Base-by-base conservation (phyloP, 92 coral and sea anemone genomes). In the Epizoanthus stellaris region DNA sequence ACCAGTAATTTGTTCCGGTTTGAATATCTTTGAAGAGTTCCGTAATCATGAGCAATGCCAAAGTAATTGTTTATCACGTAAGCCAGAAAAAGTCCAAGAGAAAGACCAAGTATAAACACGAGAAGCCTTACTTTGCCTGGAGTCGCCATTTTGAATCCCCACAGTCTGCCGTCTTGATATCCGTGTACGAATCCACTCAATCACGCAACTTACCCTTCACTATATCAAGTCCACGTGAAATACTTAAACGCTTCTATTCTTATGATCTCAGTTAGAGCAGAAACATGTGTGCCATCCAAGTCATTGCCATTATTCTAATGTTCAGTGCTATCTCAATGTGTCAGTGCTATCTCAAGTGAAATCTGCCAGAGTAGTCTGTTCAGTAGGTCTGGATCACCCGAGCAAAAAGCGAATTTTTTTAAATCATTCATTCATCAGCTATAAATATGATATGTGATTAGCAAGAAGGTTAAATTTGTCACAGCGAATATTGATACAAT, bases 141-240 rank as follows among this genome's bases (percentile, higher is more conserved):
- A 63, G 20, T 43, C 42, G 66, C 83, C 83, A 79, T 79, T 63
- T 79, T 63, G n/a, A 20, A 15, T 79, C 72, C 1, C 82, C 15
- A 23, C 15, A 12, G 25, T 7, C 20, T 0, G 52, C 15, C 3
- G 15, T 7, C 20, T 0, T 39, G 82, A 61, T 5, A 77, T 38
- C 70, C 17, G 83, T 52, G 49, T 63, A 64, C 40, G 38, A 39
- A 14, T 34, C 1, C 13, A 19, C 52, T 4, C 73, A 68, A 43
- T 39, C 73, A 68, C 73, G 73, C 16, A 36, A 36, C 15, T 30
- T 34, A 36, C n/a, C 45, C 30, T 15, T 67, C 49, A 19, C 13
- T 2, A 17, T 3, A 21, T 11, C 14, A 20, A 21, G 25, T 25
- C 17, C 9, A 4, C 4, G 47, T 34, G 9, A 36, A 38, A 19